phyloP scores from a whole-genome alignment of 1,140 invertebrate species.

The Elymnias hypermnestra region DNA sequence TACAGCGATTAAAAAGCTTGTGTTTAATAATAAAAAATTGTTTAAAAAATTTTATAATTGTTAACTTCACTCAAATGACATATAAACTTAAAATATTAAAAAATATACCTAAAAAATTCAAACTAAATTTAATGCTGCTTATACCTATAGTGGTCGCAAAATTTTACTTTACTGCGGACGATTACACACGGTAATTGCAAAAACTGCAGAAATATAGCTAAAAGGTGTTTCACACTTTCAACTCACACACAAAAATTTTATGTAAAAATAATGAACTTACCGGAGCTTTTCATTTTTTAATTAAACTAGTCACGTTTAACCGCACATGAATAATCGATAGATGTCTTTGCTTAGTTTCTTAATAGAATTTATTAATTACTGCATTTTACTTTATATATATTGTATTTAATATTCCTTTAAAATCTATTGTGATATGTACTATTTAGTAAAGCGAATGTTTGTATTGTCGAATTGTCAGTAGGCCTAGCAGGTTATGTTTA shows the following conservation, averaged over 20 bases:
- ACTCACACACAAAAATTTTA: neutral
- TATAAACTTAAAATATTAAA: too few species aligned
- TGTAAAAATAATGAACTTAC: constrained; percentile 5
- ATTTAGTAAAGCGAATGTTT: constrained; percentile 9
- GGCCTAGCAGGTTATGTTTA: constrained; percentile 59
- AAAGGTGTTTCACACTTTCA: constrained; percentile 20
- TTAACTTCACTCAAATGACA: too few species aligned
- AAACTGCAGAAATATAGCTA: constrained; percentile 2
- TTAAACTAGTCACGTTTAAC: neutral
- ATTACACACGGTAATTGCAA: neutral
- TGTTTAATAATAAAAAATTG: too few species aligned
- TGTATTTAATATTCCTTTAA: neutral
- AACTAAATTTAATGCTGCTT: neutral
- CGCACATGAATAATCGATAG: constrained; percentile 51
- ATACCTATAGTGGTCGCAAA: neutral
- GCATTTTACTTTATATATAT: neutral
- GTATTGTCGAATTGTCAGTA: constrained; percentile 20
- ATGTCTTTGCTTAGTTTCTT: constrained; percentile 54
- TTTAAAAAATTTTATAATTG: too few species aligned
- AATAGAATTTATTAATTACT: constrained; percentile 15
- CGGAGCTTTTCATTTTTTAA: neutral
- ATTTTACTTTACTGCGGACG: neutral
- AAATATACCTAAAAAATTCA: too few species aligned
- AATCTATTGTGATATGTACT: constrained; percentile 7
- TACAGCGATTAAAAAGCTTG: too few species aligned